phyloP scores from a whole-genome alignment of 2,113 vertebrate species.

The Romanogobio albipinnatus region DNA sequence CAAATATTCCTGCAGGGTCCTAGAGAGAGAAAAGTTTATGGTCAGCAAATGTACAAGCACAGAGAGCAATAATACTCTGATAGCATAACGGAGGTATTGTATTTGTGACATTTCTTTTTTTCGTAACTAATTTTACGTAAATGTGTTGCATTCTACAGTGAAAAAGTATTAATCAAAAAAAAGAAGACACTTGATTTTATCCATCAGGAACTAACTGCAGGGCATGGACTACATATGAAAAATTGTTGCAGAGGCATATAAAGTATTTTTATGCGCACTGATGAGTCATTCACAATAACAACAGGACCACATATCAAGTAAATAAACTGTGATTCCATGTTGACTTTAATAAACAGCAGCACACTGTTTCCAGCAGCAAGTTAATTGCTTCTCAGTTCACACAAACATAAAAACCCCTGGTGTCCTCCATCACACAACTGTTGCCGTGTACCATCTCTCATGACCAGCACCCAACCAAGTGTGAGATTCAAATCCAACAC shows the following conservation, averaged over 20 bases:
- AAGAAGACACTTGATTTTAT: not conserved
- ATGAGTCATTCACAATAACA: constrained; percentile 8
- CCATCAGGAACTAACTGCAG: not conserved
- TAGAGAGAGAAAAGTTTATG: constrained; percentile 63
- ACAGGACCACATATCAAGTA: not conserved
- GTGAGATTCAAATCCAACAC: constrained; percentile 42
- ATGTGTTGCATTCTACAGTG: not conserved
- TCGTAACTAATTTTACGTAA: not conserved
- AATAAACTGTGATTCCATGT: not conserved
- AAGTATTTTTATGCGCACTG: too few species aligned
- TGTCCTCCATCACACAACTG: constrained; percentile 29
- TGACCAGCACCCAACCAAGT: constrained; percentile 29
- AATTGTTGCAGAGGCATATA: not conserved
- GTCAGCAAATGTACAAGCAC: not conserved
- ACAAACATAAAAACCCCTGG: constrained; percentile 28
- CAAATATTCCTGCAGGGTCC: constrained; percentile 97
- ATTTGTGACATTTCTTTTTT: not conserved
- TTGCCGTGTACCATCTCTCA: constrained; percentile 29
- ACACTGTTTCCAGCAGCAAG: constrained; percentile 6
- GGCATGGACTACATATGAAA: not conserved
- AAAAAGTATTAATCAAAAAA: not conserved
- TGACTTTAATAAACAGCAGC: constrained; percentile 20
- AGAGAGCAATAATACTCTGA: not conserved
- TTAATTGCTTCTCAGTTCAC: constrained; percentile 25
- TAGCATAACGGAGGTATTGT: not conserved